Evolutionary conservation across 2,113 vertebrate species (phyloP).

Genomic region (Oreochromis spilurus): DNA sequence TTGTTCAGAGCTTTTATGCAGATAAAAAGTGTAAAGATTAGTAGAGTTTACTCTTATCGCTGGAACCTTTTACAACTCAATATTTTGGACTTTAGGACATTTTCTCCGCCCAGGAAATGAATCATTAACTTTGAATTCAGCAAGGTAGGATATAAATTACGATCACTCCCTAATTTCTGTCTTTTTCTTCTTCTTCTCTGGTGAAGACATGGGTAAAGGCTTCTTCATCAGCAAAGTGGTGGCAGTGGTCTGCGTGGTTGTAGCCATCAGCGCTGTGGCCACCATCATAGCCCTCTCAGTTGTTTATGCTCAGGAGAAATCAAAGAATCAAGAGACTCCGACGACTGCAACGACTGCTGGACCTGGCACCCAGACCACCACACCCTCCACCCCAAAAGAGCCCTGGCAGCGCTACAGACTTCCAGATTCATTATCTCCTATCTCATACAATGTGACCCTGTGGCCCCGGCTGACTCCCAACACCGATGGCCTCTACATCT

Average conservation of each 20-base stretch:
- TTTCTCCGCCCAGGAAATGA: neutral
- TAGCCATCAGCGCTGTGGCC: conserved; percentile 56
- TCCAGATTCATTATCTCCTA: conserved; percentile 69
- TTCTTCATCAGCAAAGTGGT: conserved; percentile 80
- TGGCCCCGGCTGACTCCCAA: conserved; percentile 72
- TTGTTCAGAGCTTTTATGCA: neutral
- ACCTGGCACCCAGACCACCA: neutral
- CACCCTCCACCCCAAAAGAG: neutral
- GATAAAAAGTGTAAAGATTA: conserved; percentile 12
- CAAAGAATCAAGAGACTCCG: conserved; percentile 45
- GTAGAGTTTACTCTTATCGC: neutral
- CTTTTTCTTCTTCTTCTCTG: neutral
- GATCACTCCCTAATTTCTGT: neutral
- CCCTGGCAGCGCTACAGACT: conserved; percentile 81
- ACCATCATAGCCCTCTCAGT: conserved; percentile 81
- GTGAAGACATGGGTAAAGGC: conserved; percentile 79
- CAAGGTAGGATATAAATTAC: conserved; percentile 9
- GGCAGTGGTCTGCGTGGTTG: conserved; percentile 61
- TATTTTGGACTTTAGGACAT: conserved; percentile 15
- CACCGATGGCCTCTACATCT: conserved; percentile 58
- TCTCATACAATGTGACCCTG: conserved; percentile 75
- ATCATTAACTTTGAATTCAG: conserved; percentile 26
- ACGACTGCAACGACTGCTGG: rapidly evolving
- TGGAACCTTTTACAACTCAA: neutral
- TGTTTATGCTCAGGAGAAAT: conserved; percentile 75